Evolutionary conservation across 2,888 invertebrate genomes (phyloP).

Genomic region (Julus scanicus): DNA sequence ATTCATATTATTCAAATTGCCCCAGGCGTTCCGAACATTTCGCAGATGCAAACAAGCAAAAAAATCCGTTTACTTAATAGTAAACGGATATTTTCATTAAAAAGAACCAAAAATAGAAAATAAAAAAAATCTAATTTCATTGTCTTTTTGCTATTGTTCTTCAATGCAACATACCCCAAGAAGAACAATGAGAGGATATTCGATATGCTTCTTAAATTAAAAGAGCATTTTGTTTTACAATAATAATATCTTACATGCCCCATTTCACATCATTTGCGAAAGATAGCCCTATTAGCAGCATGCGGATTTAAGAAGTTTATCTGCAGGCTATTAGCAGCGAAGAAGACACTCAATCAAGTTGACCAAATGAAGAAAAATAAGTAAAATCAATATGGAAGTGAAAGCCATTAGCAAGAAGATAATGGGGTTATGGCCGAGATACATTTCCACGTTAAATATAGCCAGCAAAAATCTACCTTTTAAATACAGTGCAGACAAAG

Average conservation of each 20-base stretch:
- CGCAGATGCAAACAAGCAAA: neutral
- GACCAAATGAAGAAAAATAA: slow-evolving; percentile 42
- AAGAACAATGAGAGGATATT: neutral
- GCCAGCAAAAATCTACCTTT: neutral
- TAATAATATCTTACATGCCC: neutral
- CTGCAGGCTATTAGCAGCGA: neutral
- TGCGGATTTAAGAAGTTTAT: neutral
- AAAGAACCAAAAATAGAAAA: neutral
- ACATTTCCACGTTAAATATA: neutral
- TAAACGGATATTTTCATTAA: neutral
- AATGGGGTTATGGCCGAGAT: slow-evolving; percentile 27
- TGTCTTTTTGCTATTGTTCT: neutral
- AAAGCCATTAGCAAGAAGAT: slow-evolving; percentile 18
- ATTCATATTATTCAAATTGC: slow-evolving; percentile 13
- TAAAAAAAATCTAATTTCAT: neutral
- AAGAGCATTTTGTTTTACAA: neutral
- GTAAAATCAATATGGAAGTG: neutral
- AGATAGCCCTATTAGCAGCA: neutral
- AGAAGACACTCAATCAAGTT: neutral
- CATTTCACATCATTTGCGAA: slow-evolving; percentile 29
- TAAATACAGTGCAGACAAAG: neutral
- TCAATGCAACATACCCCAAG: neutral
- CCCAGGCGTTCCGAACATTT: neutral
- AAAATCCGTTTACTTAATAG: no score
- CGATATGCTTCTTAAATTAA: neutral